These are phyloP conservation scores for Thunnus albacares DNA, from an alignment of 2,797 vertebrate species.

Conservation along the genomic window DNA sequence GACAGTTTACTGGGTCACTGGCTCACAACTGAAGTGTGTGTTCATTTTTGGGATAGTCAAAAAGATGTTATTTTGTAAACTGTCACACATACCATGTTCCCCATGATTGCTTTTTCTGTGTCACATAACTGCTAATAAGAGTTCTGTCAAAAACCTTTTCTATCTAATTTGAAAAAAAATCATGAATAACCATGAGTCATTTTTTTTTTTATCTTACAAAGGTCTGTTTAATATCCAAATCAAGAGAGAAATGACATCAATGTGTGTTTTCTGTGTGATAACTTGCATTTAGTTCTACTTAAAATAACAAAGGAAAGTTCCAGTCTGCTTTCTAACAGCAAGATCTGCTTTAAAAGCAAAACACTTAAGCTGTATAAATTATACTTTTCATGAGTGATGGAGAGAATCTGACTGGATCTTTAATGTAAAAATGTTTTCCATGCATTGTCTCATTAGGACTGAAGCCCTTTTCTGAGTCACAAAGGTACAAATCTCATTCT, in stretches of 20 bases:
- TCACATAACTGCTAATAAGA: background rate
- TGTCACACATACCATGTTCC: background rate
- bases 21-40: background rate
- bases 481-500: no score
- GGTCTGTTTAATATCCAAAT: background rate
- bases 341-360: no score
- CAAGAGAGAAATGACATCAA: background rate
- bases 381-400: no score
- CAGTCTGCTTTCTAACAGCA: no score
- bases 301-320: background rate
- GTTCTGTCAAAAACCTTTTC: background rate
- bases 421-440: background rate
- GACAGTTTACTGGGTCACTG: background rate
- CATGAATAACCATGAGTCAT: background rate
- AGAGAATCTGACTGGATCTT: background rate
- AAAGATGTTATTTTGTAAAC: background rate
- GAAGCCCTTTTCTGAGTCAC: background rate
- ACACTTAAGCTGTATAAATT: no score
- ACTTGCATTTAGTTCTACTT: background rate
- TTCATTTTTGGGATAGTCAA: background rate
- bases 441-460: background rate
- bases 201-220: background rate
- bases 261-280: background rate
- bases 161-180: no score
- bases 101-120: background rate